Base-by-base conservation (phyloP, 2,797 vertebrate genomes). In the Eulemur rubriventer region DNA sequence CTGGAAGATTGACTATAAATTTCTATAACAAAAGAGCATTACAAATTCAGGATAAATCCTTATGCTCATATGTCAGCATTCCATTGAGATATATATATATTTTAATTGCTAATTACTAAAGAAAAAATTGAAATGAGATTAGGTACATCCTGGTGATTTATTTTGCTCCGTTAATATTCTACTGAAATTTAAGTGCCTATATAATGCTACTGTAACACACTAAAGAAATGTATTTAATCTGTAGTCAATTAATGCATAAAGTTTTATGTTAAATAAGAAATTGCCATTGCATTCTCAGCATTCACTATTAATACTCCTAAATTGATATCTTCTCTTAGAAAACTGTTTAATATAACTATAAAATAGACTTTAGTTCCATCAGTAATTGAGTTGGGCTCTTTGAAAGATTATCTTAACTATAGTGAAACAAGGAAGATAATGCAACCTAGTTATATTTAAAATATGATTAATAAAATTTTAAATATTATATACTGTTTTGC, bases 391-490 rank as follows among this genome's bases (percentile, higher is more conserved):
- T 89, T 94, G n/a, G 88, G 91, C 61, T 96, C 20, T 96, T 97
- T 97, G 84, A 98, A 98, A 96, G 67, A 98, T 98, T 96, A 95
- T 92, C 75, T 98, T 97, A 97, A 97, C 98, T 97, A 97, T 41
- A 65, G 2, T 96, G 13, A 95, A 94, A 94, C 76, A 81, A 91
- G 46, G 6, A 43, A 84, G 73, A 92, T 89, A 87, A 90, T 73
- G 30, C 63, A 94, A 85, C 20, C 55, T 78, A 52, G 10, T 65
- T 93, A 84, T 30, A 82, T 57, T 91, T 93, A 90, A 95, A 80
- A 87, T n/a, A 59, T 22, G 7, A 76, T n/a, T 95, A 87, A 85
- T 69, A 35, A 92, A 69, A 82, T 90, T 96, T 92, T 63, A 90
- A 96, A 92, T 52, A 76, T 7, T 80, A 7, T 91, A 65, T 30